These are phyloP conservation scores for Nycticorax nycticorax DNA, from an alignment of 2,113 vertebrate species.

Conservation along the genomic window DNA sequence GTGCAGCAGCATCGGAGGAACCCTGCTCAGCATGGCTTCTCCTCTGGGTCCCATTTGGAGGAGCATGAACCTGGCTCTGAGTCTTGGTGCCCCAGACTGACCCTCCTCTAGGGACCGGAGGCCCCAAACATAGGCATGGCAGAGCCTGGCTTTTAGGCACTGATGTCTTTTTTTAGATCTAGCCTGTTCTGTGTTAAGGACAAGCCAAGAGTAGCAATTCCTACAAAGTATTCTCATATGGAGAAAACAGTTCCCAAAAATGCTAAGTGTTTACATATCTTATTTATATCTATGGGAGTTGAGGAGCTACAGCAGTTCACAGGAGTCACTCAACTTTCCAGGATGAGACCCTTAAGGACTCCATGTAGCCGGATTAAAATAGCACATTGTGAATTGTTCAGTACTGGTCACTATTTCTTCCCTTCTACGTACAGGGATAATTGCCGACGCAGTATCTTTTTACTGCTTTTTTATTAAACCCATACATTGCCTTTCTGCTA, in stretches of 20 bases:
- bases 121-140: not conserved
- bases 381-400: not conserved
- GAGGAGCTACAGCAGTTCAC: not conserved
- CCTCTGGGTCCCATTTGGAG: not conserved
- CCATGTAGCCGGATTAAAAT: not conserved
- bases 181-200: not conserved
- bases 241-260: not conserved
- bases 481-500: not conserved
- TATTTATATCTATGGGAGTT: not conserved
- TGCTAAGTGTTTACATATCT: not conserved
- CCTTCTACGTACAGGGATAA: not conserved
- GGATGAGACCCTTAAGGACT: not conserved
- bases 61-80: not conserved
- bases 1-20: not conserved
- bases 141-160: not conserved
- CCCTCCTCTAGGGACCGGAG: not conserved
- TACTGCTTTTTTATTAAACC: slow-evolving; percentile 44
- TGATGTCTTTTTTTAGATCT: not conserved
- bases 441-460: not conserved
- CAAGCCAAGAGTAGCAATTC: not conserved
- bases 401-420: slow-evolving; percentile 14
- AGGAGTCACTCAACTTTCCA: not conserved
- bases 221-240: not conserved
- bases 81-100: not conserved
- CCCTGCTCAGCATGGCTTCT: not conserved